Percentiles rank a stretch among this genome's conserved stretches.
Evolutionary conservation across 1,140 invertebrate genomes (phyloP).

Genomic region (Caenorhabditis latens): DNA sequence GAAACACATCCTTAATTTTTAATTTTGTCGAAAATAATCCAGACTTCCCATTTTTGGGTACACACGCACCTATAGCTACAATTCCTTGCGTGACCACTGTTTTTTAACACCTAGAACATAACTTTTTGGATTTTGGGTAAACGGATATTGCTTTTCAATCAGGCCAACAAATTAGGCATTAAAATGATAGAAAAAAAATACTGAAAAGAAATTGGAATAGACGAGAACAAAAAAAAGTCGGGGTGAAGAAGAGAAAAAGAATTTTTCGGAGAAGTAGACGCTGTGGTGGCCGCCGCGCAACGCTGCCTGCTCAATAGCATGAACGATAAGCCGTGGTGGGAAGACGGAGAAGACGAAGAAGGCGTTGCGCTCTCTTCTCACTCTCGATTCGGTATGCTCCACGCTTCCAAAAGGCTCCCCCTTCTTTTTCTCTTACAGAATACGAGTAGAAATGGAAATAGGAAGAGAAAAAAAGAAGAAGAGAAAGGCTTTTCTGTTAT

Average conservation of each 20-base stretch:
- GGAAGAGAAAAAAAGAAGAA: slow-evolving; percentile 13
- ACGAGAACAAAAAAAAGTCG: neutral
- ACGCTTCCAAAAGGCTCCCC: neutral
- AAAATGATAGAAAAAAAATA: neutral
- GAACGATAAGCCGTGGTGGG: slow-evolving; percentile 48
- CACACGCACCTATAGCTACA: neutral
- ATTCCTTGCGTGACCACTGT: neutral
- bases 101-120: neutral
- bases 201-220: neutral
- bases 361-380: slow-evolving; percentile 36
- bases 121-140: neutral
- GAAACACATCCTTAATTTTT: too few species aligned
- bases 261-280: slow-evolving; percentile 18
- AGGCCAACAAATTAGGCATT: neutral
- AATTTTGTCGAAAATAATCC: too few species aligned
- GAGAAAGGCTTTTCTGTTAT: slow-evolving; percentile 22
- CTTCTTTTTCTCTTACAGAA: slow-evolving; percentile 21
- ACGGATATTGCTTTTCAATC: neutral
- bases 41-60: neutral
- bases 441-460: slow-evolving; percentile 2
- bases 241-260: neutral
- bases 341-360: slow-evolving; percentile 29
- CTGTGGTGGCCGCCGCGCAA: slow-evolving; percentile 2
- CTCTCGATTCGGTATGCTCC: slow-evolving; percentile 35
- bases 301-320: slow-evolving; percentile 49